Conservation (phyloP, 2,797 vertebrate species). For the Coregonus ussuriensis region DNA sequence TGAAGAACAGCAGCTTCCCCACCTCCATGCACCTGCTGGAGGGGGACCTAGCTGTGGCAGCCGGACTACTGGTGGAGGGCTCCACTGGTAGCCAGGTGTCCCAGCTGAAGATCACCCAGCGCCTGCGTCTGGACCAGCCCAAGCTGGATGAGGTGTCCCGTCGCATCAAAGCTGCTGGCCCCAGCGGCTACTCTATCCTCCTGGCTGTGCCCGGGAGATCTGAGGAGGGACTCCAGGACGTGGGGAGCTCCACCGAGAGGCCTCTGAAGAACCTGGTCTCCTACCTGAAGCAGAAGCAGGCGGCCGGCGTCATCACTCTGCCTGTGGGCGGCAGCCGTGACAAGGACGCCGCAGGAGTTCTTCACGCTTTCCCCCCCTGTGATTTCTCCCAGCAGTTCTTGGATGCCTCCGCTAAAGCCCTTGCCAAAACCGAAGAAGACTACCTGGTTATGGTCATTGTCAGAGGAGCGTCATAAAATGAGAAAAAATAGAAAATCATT, state of each 20-base stretch:
- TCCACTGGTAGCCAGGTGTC: slow-evolving; percentile 82
- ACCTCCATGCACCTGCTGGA: slow-evolving; percentile 95
- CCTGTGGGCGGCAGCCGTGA: slow-evolving; percentile 91
- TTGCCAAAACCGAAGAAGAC: slow-evolving; percentile 98
- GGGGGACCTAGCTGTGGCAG: slow-evolving; percentile 86
- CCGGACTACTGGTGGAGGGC: slow-evolving; percentile 84
- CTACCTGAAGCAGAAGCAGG: slow-evolving; percentile 99
- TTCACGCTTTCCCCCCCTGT: slow-evolving; percentile 97
- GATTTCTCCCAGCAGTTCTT: slow-evolving; percentile 98
- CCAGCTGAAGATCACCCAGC: slow-evolving; percentile 97
- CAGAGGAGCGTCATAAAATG: slow-evolving; percentile 88
- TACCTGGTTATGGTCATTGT: slow-evolving; percentile 99
- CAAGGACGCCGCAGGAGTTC: slow-evolving; percentile 95
- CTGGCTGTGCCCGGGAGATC: slow-evolving; percentile 87
- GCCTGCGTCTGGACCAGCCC: slow-evolving; percentile 94
- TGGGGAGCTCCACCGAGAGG: slow-evolving; percentile 84
- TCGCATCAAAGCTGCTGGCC: slow-evolving; percentile 92
- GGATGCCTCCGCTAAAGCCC: slow-evolving; percentile 94
- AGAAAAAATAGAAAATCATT: slow-evolving; percentile 19
- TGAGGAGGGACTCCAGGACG: slow-evolving; percentile 77
- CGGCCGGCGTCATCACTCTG: slow-evolving; percentile 97
- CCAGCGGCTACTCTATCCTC: slow-evolving; percentile 87
- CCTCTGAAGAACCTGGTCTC: slow-evolving; percentile 98
- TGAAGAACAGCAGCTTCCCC: slow-evolving; percentile 98
- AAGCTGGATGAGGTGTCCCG: slow-evolving; percentile 97